Conservation (phyloP, 2,113 vertebrate genomes). For the Bathybates hornii region DNA sequence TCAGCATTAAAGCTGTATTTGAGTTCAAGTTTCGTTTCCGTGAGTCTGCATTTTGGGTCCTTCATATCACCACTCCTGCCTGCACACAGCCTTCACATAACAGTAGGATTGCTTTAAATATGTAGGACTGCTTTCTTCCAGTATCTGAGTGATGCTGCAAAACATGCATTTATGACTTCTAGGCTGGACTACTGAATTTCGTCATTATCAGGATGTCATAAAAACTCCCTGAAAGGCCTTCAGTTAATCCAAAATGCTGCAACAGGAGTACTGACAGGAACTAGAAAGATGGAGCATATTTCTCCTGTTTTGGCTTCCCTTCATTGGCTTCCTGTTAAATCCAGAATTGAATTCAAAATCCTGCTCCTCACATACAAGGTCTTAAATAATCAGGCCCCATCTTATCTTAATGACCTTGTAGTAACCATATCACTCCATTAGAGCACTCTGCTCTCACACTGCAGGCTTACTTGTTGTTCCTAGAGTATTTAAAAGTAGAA, state of each 20-base stretch:
- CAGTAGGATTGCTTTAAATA: neutral
- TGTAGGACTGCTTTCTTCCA: neutral
- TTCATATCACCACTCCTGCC: too few species aligned
- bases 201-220: neutral
- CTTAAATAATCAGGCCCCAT: neutral
- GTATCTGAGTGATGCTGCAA: neutral
- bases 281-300: neutral
- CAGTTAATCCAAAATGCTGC: neutral
- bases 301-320: neutral
- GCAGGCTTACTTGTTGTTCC: neutral
- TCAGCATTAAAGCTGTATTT: too few species aligned
- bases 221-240: neutral
- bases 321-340: neutral
- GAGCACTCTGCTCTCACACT: fast-evolving
- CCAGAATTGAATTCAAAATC: neutral
- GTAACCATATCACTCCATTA: neutral
- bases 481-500: neutral
- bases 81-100: too few species aligned
- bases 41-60: too few species aligned
- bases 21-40: too few species aligned
- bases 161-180: neutral
- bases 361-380: neutral
- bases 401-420: neutral
- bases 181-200: neutral
- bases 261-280: neutral